Evolutionary conservation across 2,113 vertebrate species (phyloP).

Genomic region (Phrynocephalus versicolor): DNA sequence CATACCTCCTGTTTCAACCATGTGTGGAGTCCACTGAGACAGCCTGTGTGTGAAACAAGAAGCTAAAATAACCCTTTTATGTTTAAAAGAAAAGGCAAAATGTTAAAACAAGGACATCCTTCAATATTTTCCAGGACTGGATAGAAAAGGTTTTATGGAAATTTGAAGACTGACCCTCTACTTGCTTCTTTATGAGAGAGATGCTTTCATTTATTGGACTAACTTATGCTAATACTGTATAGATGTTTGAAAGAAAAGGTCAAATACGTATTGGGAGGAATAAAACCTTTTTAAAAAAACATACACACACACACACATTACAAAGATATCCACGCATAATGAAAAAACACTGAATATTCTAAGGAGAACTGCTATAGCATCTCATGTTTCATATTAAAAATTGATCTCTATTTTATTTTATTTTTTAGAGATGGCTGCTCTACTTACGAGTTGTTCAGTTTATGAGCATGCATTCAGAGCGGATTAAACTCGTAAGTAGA

Average conservation of each 20-base stretch:
- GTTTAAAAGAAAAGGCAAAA: not conserved
- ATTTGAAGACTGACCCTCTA: not conserved
- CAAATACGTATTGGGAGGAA: conserved; percentile 10
- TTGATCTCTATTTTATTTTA: not conserved
- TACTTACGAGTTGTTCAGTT: no score
- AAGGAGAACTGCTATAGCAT: not conserved
- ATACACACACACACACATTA: not conserved
- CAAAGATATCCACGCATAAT: not conserved
- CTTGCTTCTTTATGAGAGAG: conserved; percentile 45
- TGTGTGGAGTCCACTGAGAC: no score
- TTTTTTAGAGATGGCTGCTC: no score
- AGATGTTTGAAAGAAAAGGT: conserved; percentile 24
- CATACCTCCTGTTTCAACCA: no score
- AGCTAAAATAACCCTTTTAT: not conserved
- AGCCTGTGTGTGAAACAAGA: not conserved
- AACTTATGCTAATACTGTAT: conserved; percentile 42
- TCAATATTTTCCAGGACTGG: conserved; percentile 34
- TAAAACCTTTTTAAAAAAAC: not conserved
- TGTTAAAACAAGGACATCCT: conserved; percentile 30
- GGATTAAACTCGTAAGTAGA: no score
- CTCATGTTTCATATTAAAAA: not conserved
- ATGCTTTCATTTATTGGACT: conserved; percentile 31
- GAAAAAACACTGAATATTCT: not conserved
- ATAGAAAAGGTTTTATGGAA: conserved; percentile 35
- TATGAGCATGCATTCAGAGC: no score